These are phyloP conservation scores for Eleginops maclovinus DNA, from an alignment of 2,113 vertebrate genomes.

Conservation along the genomic window DNA sequence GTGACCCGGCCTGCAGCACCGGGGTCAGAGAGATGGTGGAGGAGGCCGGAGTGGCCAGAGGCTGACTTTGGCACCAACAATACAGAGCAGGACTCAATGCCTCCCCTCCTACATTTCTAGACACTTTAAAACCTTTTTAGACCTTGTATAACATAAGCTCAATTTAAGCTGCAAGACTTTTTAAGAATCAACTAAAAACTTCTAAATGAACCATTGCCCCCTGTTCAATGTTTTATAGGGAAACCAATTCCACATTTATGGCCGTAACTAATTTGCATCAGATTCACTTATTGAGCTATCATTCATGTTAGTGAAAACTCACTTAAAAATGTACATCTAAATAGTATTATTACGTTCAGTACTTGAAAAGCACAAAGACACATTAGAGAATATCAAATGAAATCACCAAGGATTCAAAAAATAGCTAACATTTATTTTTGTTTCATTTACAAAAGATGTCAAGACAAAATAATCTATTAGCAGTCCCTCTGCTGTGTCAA, in stretches of 20 bases:
- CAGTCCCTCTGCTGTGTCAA: constrained; percentile 30
- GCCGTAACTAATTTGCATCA: constrained; percentile 12
- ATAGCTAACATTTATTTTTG: constrained; percentile 58
- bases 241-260: neutral
- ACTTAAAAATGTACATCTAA: constrained; percentile 23
- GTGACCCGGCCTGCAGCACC: too few species aligned
- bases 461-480: neutral
- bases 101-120: too few species aligned
- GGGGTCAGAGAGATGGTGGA: too few species aligned
- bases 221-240: constrained; percentile 24
- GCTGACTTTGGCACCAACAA: too few species aligned
- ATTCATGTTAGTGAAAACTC: constrained; percentile 4
- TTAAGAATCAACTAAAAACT: neutral
- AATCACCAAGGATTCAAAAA: constrained; percentile 50
- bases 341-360: constrained; percentile 6
- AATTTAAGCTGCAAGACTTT: too few species aligned
- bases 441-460: constrained; percentile 58
- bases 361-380: neutral
- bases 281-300: constrained; percentile 17
- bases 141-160: too few species aligned
- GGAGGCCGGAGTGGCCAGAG: too few species aligned
- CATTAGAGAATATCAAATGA: constrained; percentile 34
- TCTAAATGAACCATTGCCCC: constrained; percentile 24
- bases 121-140: too few species aligned
- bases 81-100: too few species aligned